Conservation (phyloP, 1,140 invertebrate species). For the Drosophila persimilis region DNA sequence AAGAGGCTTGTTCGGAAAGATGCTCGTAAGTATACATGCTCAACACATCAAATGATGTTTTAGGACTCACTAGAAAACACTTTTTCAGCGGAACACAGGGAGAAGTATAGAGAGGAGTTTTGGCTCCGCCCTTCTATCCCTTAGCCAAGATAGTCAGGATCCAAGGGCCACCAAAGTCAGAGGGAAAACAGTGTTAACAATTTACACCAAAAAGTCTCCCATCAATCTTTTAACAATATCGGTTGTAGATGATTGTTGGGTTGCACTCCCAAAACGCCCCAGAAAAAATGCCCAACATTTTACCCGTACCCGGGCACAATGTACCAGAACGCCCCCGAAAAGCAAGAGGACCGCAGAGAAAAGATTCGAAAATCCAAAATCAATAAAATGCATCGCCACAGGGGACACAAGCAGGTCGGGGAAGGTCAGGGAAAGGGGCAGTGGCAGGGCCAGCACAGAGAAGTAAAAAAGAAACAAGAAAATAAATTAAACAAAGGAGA, state of each 20-base stretch:
- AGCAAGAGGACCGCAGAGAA: slow-evolving; percentile 35
- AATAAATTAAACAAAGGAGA: slow-evolving; percentile 41
- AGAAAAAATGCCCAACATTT: slow-evolving; percentile 40
- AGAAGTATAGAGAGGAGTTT: slow-evolving; percentile 30
- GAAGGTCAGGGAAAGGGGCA: slow-evolving; percentile 18
- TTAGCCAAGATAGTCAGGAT: not conserved
- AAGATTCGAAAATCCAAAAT: slow-evolving; percentile 65
- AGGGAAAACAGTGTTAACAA: slow-evolving; percentile 57
- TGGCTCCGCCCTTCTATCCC: slow-evolving; percentile 15
- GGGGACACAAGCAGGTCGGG: slow-evolving; percentile 60
- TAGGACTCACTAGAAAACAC: slow-evolving; percentile 43
- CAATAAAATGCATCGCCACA: slow-evolving; percentile 71
- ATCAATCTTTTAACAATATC: slow-evolving; percentile 55
- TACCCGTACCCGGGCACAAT: slow-evolving; percentile 39
- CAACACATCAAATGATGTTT: slow-evolving; percentile 38
- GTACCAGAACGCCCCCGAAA: slow-evolving; percentile 44
- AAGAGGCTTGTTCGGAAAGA: slow-evolving; percentile 29
- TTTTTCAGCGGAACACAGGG: slow-evolving; percentile 35
- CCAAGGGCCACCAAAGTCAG: slow-evolving; percentile 37
- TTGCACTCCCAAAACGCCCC: slow-evolving; percentile 44
- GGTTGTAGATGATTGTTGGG: slow-evolving; percentile 46
- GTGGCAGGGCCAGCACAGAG: slow-evolving; percentile 43
- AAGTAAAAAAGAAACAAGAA: slow-evolving; percentile 40
- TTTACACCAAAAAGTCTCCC: slow-evolving; percentile 51
- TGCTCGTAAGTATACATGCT: slow-evolving; percentile 30